Conservation (phyloP, 1,140 invertebrate genomes). For the Drosophila mojavensis region DNA sequence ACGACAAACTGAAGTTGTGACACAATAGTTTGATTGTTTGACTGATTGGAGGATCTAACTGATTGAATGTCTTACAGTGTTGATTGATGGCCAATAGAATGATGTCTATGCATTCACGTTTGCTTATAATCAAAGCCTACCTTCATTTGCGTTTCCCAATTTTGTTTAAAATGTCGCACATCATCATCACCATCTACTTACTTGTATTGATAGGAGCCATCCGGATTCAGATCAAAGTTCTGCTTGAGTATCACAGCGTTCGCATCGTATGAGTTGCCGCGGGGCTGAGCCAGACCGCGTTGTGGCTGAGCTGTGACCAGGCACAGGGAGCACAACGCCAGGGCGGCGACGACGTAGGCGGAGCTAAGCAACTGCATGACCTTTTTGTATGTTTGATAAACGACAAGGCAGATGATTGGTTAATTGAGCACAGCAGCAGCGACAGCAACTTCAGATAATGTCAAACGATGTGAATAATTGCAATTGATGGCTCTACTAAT, state of each 20-base stretch:
- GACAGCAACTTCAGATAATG: constrained; percentile 41
- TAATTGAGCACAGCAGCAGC: constrained; percentile 36
- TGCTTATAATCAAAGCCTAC: no score
- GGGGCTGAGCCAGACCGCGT: constrained; percentile 68
- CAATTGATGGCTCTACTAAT: constrained; percentile 28
- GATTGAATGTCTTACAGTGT: no score
- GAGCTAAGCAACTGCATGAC: constrained; percentile 75
- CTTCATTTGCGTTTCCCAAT: no score
- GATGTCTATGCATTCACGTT: no score
- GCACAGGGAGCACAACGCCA: constrained; percentile 68
- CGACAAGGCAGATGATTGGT: constrained; percentile 16
- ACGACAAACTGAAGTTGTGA: no score
- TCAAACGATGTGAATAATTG: constrained; percentile 51
- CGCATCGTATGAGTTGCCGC: constrained; percentile 65
- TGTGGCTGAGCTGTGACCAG: constrained; percentile 72
- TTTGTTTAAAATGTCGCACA: no score
- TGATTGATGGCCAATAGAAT: no score
- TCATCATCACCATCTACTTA: constrained; percentile 34
- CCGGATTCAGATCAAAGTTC: constrained; percentile 84
- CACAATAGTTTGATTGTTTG: no score
- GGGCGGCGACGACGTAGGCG: constrained; percentile 58
- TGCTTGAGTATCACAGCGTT: constrained; percentile 84
- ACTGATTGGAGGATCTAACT: no score
- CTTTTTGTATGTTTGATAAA: constrained; percentile 41
- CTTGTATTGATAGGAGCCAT: constrained; percentile 85